Evolutionary conservation across 64 coral and sea anemone species (phyloP).

Genomic region (Montipora capricornis): DNA sequence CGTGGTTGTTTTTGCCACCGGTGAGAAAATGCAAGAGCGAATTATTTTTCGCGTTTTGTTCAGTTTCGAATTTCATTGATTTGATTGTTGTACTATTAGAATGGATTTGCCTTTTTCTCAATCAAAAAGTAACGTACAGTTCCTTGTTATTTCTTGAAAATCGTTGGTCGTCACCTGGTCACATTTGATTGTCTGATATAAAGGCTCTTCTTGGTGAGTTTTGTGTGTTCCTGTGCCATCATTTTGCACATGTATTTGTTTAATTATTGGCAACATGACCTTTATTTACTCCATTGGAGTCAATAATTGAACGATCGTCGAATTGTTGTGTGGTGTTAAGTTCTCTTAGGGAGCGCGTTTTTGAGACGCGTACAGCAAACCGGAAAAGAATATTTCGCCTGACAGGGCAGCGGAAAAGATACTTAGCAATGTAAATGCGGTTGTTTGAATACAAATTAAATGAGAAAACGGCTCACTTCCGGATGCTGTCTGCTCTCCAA

Average conservation of each 20-base stretch:
- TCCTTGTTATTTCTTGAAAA: background rate
- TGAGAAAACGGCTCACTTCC: no score
- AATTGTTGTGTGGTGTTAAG: no score
- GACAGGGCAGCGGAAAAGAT: no score
- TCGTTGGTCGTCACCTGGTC: background rate
- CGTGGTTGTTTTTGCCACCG: slow-evolving; percentile 66
- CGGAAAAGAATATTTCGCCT: no score
- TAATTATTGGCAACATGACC: background rate
- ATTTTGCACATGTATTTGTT: background rate
- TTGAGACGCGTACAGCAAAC: no score
- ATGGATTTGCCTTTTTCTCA: background rate
- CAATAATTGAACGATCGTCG: background rate
- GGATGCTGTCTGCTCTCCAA: no score
- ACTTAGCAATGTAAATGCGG: no score
- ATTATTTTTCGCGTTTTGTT: background rate
- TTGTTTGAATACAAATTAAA: no score
- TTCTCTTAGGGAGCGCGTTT: no score
- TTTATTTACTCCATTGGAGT: background rate
- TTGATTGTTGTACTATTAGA: background rate
- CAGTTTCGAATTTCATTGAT: background rate
- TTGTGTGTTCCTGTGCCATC: background rate
- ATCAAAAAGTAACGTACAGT: background rate
- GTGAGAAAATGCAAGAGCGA: slow-evolving; percentile 40
- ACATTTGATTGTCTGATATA: background rate
- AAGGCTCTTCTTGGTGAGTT: slow-evolving; percentile 46